A percentile compares a stretch with the other conserved stretches of the same genome.
phyloP scores from a whole-genome alignment of 1,140 invertebrate species.

The Drosophila takahashii region DNA sequence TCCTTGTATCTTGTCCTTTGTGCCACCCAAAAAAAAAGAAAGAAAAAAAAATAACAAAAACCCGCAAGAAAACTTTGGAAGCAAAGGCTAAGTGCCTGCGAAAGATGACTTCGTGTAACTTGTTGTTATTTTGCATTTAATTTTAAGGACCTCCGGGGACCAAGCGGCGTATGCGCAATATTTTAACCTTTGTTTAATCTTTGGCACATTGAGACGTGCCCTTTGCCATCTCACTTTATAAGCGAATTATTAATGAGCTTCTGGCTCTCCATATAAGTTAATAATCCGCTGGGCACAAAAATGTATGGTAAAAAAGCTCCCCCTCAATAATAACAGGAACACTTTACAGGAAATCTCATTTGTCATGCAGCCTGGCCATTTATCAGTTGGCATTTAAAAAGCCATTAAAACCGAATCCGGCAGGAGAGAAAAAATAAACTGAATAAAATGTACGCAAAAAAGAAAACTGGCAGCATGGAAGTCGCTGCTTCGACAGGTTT shows the following conservation, averaged over 20 bases:
- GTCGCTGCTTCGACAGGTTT: conserved; percentile 26
- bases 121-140: conserved; percentile 69
- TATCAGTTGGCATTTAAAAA: conserved; percentile 83
- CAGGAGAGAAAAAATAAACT: conserved; percentile 33
- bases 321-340: conserved; percentile 34
- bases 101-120: conserved; percentile 44
- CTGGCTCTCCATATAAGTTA: conserved; percentile 59
- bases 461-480: conserved; percentile 36
- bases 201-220: conserved; percentile 36
- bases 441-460: conserved; percentile 47
- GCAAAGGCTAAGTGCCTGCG: conserved; percentile 37
- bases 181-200: conserved; percentile 42
- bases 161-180: conserved; percentile 54
- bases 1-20: conserved; percentile 10
- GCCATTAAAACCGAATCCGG: conserved; percentile 81
- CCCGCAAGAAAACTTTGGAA: conserved; percentile 12
- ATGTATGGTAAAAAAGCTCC: conserved; percentile 1
- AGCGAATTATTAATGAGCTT: conserved; percentile 69
- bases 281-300: conserved; percentile 48
- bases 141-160: conserved; percentile 62
- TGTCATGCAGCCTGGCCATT: conserved; percentile 80
- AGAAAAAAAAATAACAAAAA: neutral
- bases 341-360: conserved; percentile 75
- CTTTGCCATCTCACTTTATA: conserved; percentile 53
- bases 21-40: neutral